These are phyloP conservation scores for Acomys russatus DNA, from an alignment of 2,797 vertebrate genomes.

Conservation along the genomic window DNA sequence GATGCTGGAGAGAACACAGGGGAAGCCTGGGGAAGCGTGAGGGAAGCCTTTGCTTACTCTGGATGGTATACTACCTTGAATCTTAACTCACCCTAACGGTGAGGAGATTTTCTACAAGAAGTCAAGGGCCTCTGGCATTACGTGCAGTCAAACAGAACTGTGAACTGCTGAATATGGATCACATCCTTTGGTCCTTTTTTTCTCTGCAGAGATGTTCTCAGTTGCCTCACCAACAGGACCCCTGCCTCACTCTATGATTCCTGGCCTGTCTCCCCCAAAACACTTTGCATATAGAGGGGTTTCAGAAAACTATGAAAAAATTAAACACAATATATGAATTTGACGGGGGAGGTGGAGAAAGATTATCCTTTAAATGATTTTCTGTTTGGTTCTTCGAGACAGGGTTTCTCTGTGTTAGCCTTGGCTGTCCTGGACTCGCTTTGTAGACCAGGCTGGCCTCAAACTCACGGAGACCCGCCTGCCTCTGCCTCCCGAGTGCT, in stretches of 20 bases:
- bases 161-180: not conserved
- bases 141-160: not conserved
- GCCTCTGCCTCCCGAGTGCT: no score
- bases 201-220: not conserved
- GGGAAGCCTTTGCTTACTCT: not conserved
- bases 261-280: not conserved
- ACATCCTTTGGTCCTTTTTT: not conserved
- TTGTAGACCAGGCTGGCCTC: no score
- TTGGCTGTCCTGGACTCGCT: no score
- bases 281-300: not conserved
- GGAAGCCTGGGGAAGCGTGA: no score
- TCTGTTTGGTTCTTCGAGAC: no score
- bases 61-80: not conserved
- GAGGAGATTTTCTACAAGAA: not conserved
- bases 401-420: no score
- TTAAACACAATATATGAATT: not conserved
- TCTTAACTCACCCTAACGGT: conserved; percentile 24
- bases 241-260: not conserved
- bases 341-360: fast-evolving
- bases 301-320: conserved; percentile 45
- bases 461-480: no score
- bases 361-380: not conserved
- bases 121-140: not conserved
- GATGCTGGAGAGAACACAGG: not conserved
- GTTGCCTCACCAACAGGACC: not conserved